Conservation (phyloP, 2,888 invertebrate species). For the Megalurothrips usitatus region DNA sequence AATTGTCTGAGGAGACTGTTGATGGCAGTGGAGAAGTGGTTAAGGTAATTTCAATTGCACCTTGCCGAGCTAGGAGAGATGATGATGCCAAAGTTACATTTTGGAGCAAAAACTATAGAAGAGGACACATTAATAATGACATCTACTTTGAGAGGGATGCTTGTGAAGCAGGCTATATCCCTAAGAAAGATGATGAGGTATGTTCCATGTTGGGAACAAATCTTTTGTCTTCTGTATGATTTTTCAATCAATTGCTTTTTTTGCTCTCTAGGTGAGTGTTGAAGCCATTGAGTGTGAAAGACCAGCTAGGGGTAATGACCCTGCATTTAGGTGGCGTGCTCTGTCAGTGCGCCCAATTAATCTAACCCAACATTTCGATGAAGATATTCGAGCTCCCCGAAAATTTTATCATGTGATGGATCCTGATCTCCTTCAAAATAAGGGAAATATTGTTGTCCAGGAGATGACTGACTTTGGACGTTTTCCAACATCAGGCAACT, state of each 20-base stretch:
- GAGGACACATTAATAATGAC: conserved; percentile 23
- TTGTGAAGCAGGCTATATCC: conserved; percentile 53
- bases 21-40: conserved; percentile 56
- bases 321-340: background rate
- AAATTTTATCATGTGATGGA: background rate
- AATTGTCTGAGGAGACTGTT: background rate
- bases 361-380: background rate
- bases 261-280: background rate
- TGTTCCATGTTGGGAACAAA: background rate
- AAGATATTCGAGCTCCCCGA: background rate
- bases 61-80: conserved; percentile 44
- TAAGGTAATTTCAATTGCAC: conserved; percentile 56
- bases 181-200: conserved; percentile 57
- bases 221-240: background rate
- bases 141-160: conserved; percentile 57
- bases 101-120: background rate
- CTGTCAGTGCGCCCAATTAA: background rate
- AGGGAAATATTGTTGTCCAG: conserved; percentile 54
- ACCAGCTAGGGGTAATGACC: too few species aligned
- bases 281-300: background rate
- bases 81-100: background rate
- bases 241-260: background rate
- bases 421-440: conserved; percentile 44
- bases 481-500: background rate
- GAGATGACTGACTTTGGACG: conserved; percentile 47